Conservation (phyloP, 1,140 invertebrate genomes). For the Philotrypesis tridentata region DNA sequence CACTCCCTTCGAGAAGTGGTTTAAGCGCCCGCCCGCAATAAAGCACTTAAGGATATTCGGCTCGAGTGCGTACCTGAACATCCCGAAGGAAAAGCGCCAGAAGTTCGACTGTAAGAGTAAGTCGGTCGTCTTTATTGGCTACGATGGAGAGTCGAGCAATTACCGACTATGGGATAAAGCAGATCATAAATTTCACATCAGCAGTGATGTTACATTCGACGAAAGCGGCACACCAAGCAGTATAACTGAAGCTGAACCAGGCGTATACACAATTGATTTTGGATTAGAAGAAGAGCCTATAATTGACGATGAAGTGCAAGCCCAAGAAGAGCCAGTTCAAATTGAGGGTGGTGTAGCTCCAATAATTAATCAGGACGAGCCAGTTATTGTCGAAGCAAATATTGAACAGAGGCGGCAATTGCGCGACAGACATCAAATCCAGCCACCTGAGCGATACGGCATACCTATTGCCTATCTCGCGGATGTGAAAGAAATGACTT, state of each 20-base stretch:
- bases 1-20: constrained; percentile 1
- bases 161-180: not conserved
- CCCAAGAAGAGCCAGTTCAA: not conserved
- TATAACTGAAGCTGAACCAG: not conserved
- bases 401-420: not conserved
- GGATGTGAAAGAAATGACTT: not conserved
- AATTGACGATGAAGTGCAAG: not conserved
- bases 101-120: not conserved
- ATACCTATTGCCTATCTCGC: not conserved
- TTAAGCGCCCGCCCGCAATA: not conserved
- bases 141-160: not conserved
- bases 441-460: not conserved
- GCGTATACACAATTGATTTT: not conserved
- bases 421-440: not conserved
- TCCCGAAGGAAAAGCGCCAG: not conserved
- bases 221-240: not conserved
- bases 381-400: not conserved
- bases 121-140: not conserved
- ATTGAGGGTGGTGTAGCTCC: not conserved
- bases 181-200: not conserved
- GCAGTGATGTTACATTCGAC: not conserved
- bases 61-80: not conserved
- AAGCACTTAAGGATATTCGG: not conserved
- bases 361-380: not conserved
- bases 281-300: not conserved